Conservation (phyloP, 2,113 vertebrate species). For the Aramus guarauna region DNA sequence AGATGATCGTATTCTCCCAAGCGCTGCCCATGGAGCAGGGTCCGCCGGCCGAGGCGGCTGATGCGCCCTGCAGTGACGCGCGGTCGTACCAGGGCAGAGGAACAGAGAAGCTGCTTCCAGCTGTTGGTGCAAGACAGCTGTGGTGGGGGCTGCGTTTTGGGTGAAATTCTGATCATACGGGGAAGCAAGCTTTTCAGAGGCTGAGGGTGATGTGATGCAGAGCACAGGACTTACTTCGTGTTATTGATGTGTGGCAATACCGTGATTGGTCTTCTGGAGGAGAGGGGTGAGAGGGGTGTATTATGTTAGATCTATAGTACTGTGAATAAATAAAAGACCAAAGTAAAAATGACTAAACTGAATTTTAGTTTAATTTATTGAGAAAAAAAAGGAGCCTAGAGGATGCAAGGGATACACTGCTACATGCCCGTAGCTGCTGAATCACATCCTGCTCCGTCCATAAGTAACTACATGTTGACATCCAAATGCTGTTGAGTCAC, state of each 20-base stretch:
- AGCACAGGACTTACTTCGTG: neutral
- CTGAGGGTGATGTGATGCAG: neutral
- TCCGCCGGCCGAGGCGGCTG: accelerated
- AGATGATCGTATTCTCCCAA: neutral
- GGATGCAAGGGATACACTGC: neutral
- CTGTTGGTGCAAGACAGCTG: neutral
- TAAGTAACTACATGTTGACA: slow-evolving; percentile 8
- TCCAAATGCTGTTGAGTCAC: slow-evolving; percentile 33
- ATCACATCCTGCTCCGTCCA: slow-evolving; percentile 32
- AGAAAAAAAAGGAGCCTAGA: neutral
- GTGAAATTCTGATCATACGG: neutral
- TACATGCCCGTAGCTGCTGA: slow-evolving; percentile 5
- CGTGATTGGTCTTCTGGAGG: neutral
- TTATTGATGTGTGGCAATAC: neutral
- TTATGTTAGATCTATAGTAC: neutral
- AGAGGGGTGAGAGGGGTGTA: neutral
- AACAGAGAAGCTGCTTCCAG: neutral
- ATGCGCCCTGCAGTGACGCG: accelerated
- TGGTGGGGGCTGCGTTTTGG: neutral
- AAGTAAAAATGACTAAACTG: neutral
- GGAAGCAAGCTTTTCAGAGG: neutral
- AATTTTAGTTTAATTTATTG: neutral
- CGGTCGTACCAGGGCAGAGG: accelerated
- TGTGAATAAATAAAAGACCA: neutral
- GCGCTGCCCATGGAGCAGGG: neutral